Base-by-base conservation (phyloP, 1,140 invertebrate species). In the Gryon sp. region DNA sequence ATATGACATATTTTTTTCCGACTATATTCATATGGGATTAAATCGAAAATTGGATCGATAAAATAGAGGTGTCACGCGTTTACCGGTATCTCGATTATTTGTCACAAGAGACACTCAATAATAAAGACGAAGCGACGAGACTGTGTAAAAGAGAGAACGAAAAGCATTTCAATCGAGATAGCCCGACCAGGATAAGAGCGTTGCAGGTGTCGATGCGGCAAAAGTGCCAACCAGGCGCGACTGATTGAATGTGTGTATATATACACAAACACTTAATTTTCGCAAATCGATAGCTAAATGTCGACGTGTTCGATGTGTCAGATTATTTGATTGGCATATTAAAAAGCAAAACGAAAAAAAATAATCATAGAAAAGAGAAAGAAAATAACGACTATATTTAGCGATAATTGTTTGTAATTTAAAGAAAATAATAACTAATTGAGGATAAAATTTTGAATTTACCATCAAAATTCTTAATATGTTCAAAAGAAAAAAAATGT, bases 131-230 rank as follows among this genome's bases (percentile, higher is more conserved):
- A 48, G 43, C 63, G 57, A 55, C 15, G 30, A 63, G 43, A 45
- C 36, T 9, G 55, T 24, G 40, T 45, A 30, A 62, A 70, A 43
- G 26, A 43, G 14, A 55, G 40, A 72, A 57, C 18, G 50, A 72
- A 72, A 48, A 38, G 55, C 34, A 53, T 72, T 63, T 63, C 32
- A 63, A 63, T 63, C 38, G 28, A 38, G 68, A 60, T 45, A 45
- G 34, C 41, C 28, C 65, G 22, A 19, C 8, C 18, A 18, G 45
- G 36, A 65, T 74, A 60, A 66, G 70, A 66, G 76, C 80, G 72
- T 60, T 83, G 82, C 82, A 83, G 80, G 83, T 84, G 79, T 72
- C 81, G 79, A 82, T 82, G 83, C 78, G 80, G 82, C 80, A 81
- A 84, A 72, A 83, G 72, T 75, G 52, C 74, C 50, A 70, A 48